These are phyloP conservation scores for Platycnemis pennipes DNA, from an alignment of 2,888 invertebrate genomes.

Conservation along the genomic window DNA sequence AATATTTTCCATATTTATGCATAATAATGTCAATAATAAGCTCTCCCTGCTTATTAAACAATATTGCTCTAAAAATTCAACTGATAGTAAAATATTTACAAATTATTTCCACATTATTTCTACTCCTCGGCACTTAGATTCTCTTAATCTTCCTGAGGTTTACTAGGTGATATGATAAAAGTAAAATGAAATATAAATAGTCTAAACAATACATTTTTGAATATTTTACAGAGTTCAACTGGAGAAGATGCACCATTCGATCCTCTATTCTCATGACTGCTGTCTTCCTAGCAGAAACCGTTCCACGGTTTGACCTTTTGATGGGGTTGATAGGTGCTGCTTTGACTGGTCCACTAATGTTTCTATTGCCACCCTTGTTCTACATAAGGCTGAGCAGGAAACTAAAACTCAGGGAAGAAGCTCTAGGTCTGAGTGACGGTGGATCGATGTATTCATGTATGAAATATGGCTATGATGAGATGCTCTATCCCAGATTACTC, in stretches of 20 bases:
- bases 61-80: no score
- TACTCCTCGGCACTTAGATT: no score
- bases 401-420: neutral
- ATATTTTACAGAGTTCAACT: conserved; percentile 85
- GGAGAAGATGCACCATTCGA: conserved; percentile 86
- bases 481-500: neutral
- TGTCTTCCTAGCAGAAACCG: conserved; percentile 89
- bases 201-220: no score
- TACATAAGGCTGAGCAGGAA: conserved; percentile 83
- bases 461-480: conserved; percentile 19
- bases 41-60: no score
- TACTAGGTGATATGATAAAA: no score
- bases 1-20: no score
- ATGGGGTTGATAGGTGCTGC: conserved; percentile 93
- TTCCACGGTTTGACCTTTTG: conserved; percentile 92
- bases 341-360: conserved; percentile 90
- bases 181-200: neutral
- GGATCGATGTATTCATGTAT: neutral
- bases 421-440: neutral
- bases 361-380: conserved; percentile 91
- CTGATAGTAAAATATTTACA: no score
- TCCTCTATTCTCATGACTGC: conserved; percentile 86
- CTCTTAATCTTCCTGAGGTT: no score
- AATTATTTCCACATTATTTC: no score
- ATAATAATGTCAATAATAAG: no score